Percentiles rank a stretch among this genome's conserved stretches.
Evolutionary conservation across 2,797 vertebrate species (phyloP).

Genomic region (Philypnodon macrostomus): DNA sequence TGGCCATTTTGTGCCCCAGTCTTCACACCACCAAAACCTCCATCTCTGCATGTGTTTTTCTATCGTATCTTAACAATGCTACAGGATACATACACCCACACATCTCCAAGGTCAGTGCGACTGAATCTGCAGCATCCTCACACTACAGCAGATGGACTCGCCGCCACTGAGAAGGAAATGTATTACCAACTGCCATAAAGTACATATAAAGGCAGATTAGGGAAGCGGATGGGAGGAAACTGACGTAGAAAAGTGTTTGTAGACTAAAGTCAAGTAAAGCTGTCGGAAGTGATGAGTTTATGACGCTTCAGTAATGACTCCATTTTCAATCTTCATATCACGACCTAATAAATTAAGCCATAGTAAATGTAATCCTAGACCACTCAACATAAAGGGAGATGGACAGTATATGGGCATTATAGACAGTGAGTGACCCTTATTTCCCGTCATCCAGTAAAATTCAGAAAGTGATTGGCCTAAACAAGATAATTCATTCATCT

Average conservation of each 20-base stretch:
- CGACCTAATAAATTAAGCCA: neutral
- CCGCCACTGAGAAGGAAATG: constrained; percentile 50
- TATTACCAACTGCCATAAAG: constrained; percentile 50
- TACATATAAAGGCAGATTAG: constrained; percentile 56
- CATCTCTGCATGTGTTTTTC: constrained; percentile 45
- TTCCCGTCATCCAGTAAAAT: too few relatives aligned
- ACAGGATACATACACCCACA: constrained; percentile 44
- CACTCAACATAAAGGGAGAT: neutral
- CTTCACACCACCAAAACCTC: constrained; percentile 41
- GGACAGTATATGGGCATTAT: constrained; percentile 3
- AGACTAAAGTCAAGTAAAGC: constrained; percentile 11
- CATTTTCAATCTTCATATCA: neutral
- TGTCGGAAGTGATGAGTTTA: constrained; percentile 21
- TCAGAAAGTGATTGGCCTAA: too few relatives aligned
- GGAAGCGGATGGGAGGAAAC: constrained; percentile 23
- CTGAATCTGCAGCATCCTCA: constrained; percentile 30
- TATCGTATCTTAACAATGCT: constrained; percentile 36
- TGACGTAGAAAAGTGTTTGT: constrained; percentile 25
- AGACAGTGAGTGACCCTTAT: too few relatives aligned
- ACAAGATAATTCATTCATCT: too few relatives aligned
- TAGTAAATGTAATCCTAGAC: neutral
- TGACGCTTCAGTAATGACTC: constrained; percentile 6
- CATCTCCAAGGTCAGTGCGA: constrained; percentile 57
- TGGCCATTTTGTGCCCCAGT: constrained; percentile 23
- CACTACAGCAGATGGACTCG: constrained; percentile 56